A percentile compares a stretch with the other conserved stretches of the same genome.
Evolutionary conservation across 2,113 vertebrate species (phyloP).

Genomic region (human (Homo sapiens)): DNA sequence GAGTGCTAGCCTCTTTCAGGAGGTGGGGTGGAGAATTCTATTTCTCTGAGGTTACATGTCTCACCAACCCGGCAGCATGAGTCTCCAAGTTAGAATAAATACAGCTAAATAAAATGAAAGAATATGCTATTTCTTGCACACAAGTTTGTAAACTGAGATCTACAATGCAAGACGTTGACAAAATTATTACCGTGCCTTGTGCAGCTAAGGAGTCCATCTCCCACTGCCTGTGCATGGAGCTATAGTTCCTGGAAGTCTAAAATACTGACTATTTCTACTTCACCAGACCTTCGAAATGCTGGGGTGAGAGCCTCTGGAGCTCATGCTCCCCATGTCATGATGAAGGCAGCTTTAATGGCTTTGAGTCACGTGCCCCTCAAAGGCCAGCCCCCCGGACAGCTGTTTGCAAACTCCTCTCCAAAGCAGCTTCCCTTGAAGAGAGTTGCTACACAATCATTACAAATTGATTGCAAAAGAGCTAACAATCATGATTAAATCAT

Average conservation of each 20-base stretch:
- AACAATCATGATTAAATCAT: constrained; percentile 99
- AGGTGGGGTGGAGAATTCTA: not conserved
- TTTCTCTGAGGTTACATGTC: not conserved
- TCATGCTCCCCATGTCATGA: constrained; percentile 39
- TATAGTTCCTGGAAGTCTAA: not conserved
- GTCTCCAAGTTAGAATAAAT: not conserved
- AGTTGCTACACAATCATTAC: constrained; percentile 99
- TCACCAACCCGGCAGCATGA: not conserved
- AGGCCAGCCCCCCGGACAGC: constrained; percentile 83
- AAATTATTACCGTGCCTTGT: not conserved
- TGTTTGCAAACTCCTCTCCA: constrained; percentile 92
- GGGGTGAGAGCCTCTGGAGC: not conserved
- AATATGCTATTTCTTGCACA: not conserved
- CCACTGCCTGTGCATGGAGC: not conserved
- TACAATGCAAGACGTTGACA: not conserved
- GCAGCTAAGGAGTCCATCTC: not conserved
- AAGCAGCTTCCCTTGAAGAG: constrained; percentile 88
- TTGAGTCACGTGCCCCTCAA: constrained; percentile 79
- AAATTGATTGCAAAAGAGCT: constrained; percentile 99
- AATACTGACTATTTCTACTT: not conserved
- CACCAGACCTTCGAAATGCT: not conserved
- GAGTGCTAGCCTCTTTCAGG: not conserved
- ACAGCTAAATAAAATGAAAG: not conserved
- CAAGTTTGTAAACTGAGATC: not conserved
- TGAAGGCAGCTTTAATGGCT: constrained; percentile 83